Evolutionary conservation across 2,888 invertebrate genomes (phyloP), one percentile per base, ranked within the genome.

Genomic region (Cyrtodaria siliqua): DNA sequence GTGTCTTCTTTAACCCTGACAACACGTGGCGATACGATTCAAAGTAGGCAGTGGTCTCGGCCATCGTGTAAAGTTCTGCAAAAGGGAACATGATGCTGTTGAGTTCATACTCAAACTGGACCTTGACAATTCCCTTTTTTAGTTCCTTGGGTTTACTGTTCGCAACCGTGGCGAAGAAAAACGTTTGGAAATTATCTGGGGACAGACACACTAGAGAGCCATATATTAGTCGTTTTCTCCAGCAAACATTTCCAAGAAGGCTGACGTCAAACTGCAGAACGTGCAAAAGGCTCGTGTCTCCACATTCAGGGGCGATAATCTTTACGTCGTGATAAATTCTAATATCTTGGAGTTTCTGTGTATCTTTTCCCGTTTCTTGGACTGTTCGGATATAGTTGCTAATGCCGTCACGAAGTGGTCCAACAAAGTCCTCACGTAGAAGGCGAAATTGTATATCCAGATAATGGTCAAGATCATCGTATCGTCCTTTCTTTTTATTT

Each of bases 21-120:
- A 96, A 93, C 0, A 96, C 96, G 87, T 96, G 95, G 79, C 95
- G 94, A 89, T 97, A 97, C 0, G 97, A 96, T 88, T 97, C 97
- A 90, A 97, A 97, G 91, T 96, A 97, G 0, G 96, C 0, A n/a
- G n/a, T n/a, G n/a, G n/a, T n/a, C n/a, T n/a, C n/a, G n/a, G n/a
- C n/a, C n/a, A n/a, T n/a, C n/a, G 95, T 77, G 67, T 86, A 90
- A 26, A 69, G 38, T n/a, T 50, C 55, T 16, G 47, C 67, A 44
- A 72, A 66, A 14, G 76, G 44, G n/a, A 40, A 27, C 12, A 68
- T 64, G 9, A 73, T 59, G 3, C 63, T 69, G 23, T 40, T 47
- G 71, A 61, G 27, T 42, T 68, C 72, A 47, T 67, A 64, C 29
- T 79, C 82, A 83, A n/a, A n/a, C n/a, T n/a, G n/a, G n/a, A n/a